phyloP scores from a whole-genome alignment of 2,797 vertebrate species.

The Galagoides demidoff region DNA sequence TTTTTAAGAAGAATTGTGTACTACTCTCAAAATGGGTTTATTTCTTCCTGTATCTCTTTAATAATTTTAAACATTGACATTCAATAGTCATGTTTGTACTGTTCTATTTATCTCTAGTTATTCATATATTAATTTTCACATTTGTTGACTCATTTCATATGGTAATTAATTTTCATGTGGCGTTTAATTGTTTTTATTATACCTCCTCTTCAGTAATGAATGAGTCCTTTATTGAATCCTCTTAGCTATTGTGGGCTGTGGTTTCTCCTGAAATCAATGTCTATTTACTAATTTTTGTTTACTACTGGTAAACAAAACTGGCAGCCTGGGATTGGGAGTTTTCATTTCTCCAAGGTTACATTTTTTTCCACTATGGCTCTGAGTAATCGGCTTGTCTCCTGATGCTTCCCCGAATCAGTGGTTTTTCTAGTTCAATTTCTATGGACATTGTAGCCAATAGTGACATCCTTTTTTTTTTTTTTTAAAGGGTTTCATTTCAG shows the following conservation, averaged over 20 bases:
- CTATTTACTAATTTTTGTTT: background rate
- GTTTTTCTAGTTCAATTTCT: background rate
- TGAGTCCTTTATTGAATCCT: background rate
- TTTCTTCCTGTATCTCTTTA: background rate
- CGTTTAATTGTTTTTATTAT: background rate
- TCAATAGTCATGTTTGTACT: background rate
- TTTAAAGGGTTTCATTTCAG: background rate
- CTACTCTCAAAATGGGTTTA: background rate
- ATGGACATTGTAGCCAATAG: background rate
- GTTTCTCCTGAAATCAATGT: background rate
- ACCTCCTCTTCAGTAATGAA: background rate
- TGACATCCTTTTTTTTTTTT: background rate
- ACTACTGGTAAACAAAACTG: background rate
- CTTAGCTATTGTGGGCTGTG: background rate
- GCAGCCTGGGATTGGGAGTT: background rate
- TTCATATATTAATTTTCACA: background rate
- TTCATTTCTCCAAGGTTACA: background rate
- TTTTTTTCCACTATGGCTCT: background rate
- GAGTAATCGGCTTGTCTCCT: background rate
- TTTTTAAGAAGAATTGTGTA: background rate
- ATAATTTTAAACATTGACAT: background rate
- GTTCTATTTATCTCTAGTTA: background rate
- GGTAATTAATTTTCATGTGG: background rate
- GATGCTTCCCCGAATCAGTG: background rate
- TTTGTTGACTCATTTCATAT: background rate